Conservation (phyloP, 2,888 invertebrate genomes). For the Byasa hedistus region DNA sequence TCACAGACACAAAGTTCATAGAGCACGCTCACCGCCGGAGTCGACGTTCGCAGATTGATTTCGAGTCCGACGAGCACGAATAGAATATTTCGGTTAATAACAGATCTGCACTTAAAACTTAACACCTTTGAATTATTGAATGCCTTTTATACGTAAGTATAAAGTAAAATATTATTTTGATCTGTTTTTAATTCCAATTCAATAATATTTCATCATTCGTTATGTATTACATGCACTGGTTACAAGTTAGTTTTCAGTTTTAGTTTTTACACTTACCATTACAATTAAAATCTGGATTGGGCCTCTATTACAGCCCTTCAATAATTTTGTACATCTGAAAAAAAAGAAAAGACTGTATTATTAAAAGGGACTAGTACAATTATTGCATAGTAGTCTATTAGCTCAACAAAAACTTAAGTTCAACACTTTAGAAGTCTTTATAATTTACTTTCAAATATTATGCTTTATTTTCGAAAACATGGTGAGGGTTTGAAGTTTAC, state of each 20-base stretch:
- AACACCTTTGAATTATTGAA: not conserved
- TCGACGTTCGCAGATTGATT: not conserved
- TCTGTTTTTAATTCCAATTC: not conserved
- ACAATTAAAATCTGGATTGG: slow-evolving; percentile 40
- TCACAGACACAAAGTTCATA: not conserved
- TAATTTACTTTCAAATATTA: too few species aligned
- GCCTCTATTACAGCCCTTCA: slow-evolving; percentile 36
- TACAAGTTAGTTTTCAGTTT: not conserved
- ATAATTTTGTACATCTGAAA: slow-evolving; percentile 48
- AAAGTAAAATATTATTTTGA: not conserved
- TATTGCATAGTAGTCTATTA: too few species aligned
- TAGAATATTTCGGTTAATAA: not conserved
- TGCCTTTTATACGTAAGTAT: not conserved
- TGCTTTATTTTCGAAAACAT: too few species aligned
- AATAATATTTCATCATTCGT: not conserved
- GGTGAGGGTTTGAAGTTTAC: too few species aligned
- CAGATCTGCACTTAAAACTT: not conserved
- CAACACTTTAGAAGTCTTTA: too few species aligned
- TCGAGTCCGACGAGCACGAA: not conserved
- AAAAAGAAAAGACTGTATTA: slow-evolving; percentile 35
- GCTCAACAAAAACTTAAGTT: too few species aligned
- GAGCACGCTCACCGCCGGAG: not conserved
- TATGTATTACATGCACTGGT: too few species aligned
- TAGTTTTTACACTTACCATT: slow-evolving; percentile 47
- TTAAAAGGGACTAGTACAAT: not conserved